Percentiles rank a stretch among this genome's conserved stretches.
phyloP scores from a whole-genome alignment of 2,797 vertebrate species.

The Dipus sagitta region DNA sequence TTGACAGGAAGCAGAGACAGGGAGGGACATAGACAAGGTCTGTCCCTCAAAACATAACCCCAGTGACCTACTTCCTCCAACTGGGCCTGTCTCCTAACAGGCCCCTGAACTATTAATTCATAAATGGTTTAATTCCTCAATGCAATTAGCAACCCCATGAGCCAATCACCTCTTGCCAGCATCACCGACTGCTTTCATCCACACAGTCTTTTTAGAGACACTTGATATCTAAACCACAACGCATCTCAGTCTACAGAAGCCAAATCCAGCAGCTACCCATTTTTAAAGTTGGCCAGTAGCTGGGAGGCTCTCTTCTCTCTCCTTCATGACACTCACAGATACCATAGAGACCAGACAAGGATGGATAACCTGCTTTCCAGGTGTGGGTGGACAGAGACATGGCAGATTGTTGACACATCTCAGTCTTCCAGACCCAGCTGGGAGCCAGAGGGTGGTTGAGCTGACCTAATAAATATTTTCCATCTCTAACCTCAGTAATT shows the following conservation, averaged over 20 bases:
- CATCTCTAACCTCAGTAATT: constrained; percentile 71
- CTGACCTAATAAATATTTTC: constrained; percentile 78
- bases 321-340: neutral
- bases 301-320: neutral
- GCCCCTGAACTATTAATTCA: neutral
- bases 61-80: neutral
- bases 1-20: neutral
- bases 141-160: neutral
- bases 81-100: neutral
- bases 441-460: constrained; percentile 53
- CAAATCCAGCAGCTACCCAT: neutral
- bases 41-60: neutral
- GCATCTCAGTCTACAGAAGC: neutral
- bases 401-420: neutral
- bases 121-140: neutral
- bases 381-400: neutral
- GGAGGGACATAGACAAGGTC: neutral
- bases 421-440: constrained; percentile 24
- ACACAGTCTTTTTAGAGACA: neutral
- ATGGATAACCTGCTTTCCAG: constrained; percentile 19
- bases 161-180: neutral
- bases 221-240: neutral
- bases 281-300: neutral
- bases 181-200: neutral
- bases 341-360: neutral